Conservation (phyloP, 2,888 invertebrate species). For the Orchesellides sinensis region DNA sequence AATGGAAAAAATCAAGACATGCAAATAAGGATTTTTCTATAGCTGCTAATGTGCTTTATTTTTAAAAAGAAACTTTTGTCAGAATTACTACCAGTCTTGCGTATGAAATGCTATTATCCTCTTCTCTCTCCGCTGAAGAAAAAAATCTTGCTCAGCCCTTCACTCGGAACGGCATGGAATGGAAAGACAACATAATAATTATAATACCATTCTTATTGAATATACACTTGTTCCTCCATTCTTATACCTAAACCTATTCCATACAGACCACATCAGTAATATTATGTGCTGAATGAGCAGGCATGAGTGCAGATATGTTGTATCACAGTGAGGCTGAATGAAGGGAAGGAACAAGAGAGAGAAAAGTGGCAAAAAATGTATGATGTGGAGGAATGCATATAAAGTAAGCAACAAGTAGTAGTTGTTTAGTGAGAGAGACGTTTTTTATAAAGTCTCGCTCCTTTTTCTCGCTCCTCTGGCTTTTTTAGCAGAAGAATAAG, state of each 20-base stretch:
- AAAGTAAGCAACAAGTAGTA: conserved; percentile 13
- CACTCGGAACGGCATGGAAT: neutral
- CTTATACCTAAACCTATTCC: neutral
- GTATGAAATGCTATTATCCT: neutral
- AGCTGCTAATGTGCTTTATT: too few relatives aligned
- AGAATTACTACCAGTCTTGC: neutral
- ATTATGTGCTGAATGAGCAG: too few relatives aligned
- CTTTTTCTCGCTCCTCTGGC: neutral
- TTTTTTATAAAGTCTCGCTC: neutral
- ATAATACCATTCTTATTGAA: neutral
- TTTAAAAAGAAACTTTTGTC: too few relatives aligned
- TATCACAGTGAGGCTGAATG: too few relatives aligned
- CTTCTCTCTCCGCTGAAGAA: neutral
- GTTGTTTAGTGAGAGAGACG: neutral
- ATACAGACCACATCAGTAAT: neutral
- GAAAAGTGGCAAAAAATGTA: neutral
- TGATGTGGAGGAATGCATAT: neutral
- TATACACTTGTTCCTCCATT: neutral
- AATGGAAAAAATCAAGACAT: too few relatives aligned
- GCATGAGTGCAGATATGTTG: too few relatives aligned
- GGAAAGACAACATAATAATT: neutral
- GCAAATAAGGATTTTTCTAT: too few relatives aligned
- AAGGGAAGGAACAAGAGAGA: neutral
- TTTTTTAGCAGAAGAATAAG: neutral
- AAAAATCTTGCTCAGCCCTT: neutral